Percentiles rank a stretch among this genome's conserved stretches.
These are phyloP conservation scores for Papilio glaucus DNA, from an alignment of 1,140 invertebrate species.

Conservation along the genomic window DNA sequence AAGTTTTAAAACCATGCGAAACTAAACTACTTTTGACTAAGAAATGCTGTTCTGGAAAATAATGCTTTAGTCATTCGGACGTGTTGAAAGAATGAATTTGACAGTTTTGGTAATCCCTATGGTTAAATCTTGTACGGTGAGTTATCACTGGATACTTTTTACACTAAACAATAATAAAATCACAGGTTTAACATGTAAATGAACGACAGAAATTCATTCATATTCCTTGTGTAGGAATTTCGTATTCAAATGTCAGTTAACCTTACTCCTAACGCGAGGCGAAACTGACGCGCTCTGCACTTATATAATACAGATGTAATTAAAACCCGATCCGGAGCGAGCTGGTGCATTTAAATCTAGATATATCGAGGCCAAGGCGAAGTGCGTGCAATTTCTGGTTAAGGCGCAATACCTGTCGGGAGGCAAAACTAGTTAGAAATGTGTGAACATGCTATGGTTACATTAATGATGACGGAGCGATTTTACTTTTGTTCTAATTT, in stretches of 20 bases:
- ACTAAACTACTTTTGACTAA: too few species aligned
- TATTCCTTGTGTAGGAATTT: conserved; percentile 5
- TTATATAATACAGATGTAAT: conserved; percentile 18
- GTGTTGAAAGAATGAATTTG: too few species aligned
- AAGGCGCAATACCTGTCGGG: conserved; percentile 30
- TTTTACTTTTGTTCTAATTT: too few species aligned
- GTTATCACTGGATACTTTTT: too few species aligned
- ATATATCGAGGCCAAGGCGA: conserved; percentile 36
- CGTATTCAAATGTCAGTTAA: conserved; percentile 33
- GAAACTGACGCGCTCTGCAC: neutral
- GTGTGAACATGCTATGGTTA: neutral
- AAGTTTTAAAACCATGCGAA: neutral
- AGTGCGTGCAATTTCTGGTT: conserved; percentile 25
- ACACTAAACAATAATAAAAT: too few species aligned
- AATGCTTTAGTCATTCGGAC: too few species aligned
- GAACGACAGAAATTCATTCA: neutral
- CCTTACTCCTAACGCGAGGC: neutral
- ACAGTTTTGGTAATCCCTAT: too few species aligned
- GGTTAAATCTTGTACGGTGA: too few species aligned
- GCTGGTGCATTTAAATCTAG: conserved; percentile 17
- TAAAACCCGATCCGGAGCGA: conserved; percentile 9
- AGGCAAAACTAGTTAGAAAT: conserved; percentile 33
- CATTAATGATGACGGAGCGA: neutral
- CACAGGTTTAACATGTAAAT: too few species aligned
- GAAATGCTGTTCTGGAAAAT: too few species aligned